These are phyloP conservation scores for Axis porcinus DNA, from an alignment of 2,113 vertebrate species.

Conservation along the genomic window DNA sequence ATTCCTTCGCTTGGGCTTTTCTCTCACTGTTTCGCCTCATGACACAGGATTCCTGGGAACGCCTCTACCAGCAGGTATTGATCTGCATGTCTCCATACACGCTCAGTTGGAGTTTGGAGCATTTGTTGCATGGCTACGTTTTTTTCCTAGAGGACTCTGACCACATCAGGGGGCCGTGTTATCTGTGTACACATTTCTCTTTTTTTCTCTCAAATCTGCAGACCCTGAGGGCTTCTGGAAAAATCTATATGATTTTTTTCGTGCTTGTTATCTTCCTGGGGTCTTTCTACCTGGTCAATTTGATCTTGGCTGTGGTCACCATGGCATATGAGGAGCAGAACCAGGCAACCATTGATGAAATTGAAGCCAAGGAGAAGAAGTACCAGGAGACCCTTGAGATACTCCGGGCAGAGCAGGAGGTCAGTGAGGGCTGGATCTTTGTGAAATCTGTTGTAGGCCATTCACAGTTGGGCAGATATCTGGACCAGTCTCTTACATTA, in stretches of 20 bases:
- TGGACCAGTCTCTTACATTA: background rate
- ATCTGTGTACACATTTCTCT: background rate
- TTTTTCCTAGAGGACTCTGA: background rate
- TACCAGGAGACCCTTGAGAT: constrained; percentile 89
- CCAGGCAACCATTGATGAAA: constrained; percentile 95
- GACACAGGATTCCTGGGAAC: constrained; percentile 98
- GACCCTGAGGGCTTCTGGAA: constrained; percentile 95
- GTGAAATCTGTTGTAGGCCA: background rate
- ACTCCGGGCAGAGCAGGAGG: constrained; percentile 91
- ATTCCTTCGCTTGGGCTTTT: constrained; percentile 95
- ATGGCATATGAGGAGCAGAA: constrained; percentile 99
- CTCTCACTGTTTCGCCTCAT: constrained; percentile 94
- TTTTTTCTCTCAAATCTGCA: constrained; percentile 71
- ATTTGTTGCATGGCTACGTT: background rate
- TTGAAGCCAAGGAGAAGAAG: constrained; percentile 88
- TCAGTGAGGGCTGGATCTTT: constrained; percentile 29
- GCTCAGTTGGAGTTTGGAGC: background rate
- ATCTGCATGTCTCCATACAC: background rate
- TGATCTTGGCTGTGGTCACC: constrained; percentile 97
- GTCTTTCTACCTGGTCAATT: constrained; percentile 97
- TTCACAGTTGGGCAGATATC: background rate
- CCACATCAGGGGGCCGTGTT: accelerated
- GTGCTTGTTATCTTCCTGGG: constrained; percentile 98
- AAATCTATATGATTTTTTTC: constrained; percentile 96
- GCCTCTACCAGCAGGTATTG: constrained; percentile 95